Base-by-base conservation (phyloP, 37 sponge, comb jelly and placozoan species). In the Haliclona indistincta region DNA sequence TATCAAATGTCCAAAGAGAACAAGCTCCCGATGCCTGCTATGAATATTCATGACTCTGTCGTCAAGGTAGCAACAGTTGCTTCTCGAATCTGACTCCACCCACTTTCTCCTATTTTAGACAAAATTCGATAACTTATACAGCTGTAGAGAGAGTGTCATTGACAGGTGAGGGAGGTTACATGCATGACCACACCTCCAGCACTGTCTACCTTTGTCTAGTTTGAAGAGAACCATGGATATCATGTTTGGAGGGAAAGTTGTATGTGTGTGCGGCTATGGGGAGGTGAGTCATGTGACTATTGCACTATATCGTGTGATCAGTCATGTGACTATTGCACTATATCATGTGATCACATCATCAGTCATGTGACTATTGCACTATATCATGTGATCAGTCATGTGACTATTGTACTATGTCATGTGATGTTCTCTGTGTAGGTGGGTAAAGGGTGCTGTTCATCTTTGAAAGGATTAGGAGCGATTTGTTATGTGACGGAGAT, bases 41-140 rank as follows among this genome's bases (percentile, higher is more conserved):
- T 95, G 54, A 95, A 95, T 67, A 68, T 95, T 8, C 79, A 95
- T 64, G 96, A 95, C 67, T 88, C 93, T 30, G 96, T 95, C 7
- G 84, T 84, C 13, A 95, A 95, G 85, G 89, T 88, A 52, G 10
- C 49, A 3, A 54, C 17, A 67, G 13, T 55, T 11, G 25, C 28
- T 55, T 43, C 26, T 25, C 32, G 22, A 23, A 39, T 44, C 42
- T 65, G 10, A 20, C 30, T 67, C 29, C 23, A 22, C 22, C 8
- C 15, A 2, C 38, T 60, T 13, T 1, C 3, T 29, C 36, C 29
- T 2, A 35, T 38, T 66, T 23, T 69, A 88, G 89, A 89, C 89
- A 54, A 91, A 91, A 75, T 95, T 95, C 74, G 96, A 95, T 72
- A 91, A 95, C 73, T 41, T 83, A 30, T 95, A 92, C 73, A 77